Percentiles rank a stretch among this genome's conserved stretches.
Conservation (phyloP, 2,113 vertebrate species). For the Pitta sordida region DNA sequence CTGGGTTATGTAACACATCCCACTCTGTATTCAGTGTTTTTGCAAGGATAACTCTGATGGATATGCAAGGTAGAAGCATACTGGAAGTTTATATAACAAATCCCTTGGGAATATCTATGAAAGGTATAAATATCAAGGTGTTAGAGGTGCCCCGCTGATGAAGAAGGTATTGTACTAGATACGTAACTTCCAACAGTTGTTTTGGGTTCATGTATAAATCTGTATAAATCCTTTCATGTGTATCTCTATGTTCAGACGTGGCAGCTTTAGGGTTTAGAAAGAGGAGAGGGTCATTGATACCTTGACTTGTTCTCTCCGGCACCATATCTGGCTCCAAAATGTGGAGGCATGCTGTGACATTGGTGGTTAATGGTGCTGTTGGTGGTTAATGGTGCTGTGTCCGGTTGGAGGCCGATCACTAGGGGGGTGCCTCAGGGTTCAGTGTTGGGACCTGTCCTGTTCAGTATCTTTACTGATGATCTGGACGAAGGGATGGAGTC, state of each 20-base stretch:
- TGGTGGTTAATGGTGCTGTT: no score
- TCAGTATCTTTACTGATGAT: no score
- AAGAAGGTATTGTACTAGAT: neutral
- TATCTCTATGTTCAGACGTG: neutral
- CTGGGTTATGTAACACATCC: neutral
- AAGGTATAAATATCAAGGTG: neutral
- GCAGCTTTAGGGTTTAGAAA: neutral
- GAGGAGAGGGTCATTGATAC: neutral
- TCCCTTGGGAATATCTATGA: neutral
- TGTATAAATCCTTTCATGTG: neutral
- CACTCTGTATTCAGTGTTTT: neutral
- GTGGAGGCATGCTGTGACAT: rapidly evolving
- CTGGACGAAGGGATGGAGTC: no score
- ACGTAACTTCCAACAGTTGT: neutral
- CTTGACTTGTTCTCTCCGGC: neutral
- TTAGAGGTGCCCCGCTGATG: neutral
- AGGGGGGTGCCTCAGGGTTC: no score
- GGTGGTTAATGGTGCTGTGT: no score
- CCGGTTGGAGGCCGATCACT: no score
- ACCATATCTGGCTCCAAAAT: neutral
- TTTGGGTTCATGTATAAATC: neutral
- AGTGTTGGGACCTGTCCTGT: no score
- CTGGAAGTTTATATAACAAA: neutral
- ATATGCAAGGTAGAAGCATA: neutral
- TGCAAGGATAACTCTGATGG: neutral